Conservation (phyloP, 2,113 vertebrate genomes). For the Otus sunia region DNA sequence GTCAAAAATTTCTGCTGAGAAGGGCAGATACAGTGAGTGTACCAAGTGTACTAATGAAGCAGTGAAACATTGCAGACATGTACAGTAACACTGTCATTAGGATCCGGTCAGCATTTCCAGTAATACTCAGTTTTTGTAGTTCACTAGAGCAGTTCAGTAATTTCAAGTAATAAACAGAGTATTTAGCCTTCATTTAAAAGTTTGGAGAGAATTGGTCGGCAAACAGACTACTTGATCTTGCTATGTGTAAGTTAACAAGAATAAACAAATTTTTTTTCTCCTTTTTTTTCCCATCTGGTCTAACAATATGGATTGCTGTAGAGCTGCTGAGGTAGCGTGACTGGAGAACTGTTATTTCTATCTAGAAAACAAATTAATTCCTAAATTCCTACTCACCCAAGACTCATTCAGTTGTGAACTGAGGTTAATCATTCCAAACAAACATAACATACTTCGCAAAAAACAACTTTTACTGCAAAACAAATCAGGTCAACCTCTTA, state of each 20-base stretch:
- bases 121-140: background rate
- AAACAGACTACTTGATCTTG: background rate
- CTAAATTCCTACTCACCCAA: background rate
- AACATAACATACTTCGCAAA: background rate
- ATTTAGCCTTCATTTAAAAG: background rate
- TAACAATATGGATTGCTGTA: background rate
- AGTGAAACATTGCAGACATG: conserved; percentile 18
- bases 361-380: background rate
- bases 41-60: conserved; percentile 34
- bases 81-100: background rate
- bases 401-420: background rate
- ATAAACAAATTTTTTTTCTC: background rate
- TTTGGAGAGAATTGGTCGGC: background rate
- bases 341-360: background rate
- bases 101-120: conserved; percentile 17
- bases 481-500: background rate
- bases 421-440: background rate
- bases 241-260: background rate
- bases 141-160: background rate
- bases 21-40: conserved; percentile 35
- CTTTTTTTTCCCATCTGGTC: background rate
- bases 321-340: background rate
- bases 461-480: background rate
- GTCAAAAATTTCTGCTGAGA: conserved; percentile 68
- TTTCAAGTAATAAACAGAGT: background rate